Percentiles rank a stretch among this genome's conserved stretches.
Evolutionary conservation across 2,888 invertebrate genomes (phyloP).

Genomic region (Ormia ochracea): DNA sequence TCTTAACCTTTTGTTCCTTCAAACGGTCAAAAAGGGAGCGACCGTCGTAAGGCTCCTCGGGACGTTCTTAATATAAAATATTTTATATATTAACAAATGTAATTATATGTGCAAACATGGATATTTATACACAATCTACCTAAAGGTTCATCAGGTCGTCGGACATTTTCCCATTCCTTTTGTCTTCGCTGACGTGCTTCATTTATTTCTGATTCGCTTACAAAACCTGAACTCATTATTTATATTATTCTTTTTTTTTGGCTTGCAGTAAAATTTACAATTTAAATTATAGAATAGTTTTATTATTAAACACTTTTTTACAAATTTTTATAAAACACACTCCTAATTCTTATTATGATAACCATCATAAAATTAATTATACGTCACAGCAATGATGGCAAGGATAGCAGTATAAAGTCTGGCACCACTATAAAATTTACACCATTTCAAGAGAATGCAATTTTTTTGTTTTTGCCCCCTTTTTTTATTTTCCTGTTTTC

Average conservation of each 20-base stretch:
- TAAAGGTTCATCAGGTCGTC: constrained; percentile 91
- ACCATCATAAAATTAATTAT: too few relatives aligned
- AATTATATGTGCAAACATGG: not conserved
- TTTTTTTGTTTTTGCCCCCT: too few relatives aligned
- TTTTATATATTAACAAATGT: constrained; percentile 45
- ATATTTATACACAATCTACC: constrained; percentile 79
- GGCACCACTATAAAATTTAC: too few relatives aligned
- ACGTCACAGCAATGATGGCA: too few relatives aligned
- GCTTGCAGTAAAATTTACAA: not conserved
- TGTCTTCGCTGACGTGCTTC: constrained; percentile 89
- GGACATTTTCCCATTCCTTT: constrained; percentile 97
- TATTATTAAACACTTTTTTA: not conserved
- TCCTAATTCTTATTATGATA: constrained; percentile 29
- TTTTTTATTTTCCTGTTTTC: too few relatives aligned
- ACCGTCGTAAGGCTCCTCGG: constrained; percentile 89
- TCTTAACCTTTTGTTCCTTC: constrained; percentile 93
- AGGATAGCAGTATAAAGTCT: too few relatives aligned
- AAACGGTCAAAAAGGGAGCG: constrained; percentile 94
- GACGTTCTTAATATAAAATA: constrained; percentile 82
- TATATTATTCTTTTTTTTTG: not conserved
- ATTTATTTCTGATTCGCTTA: constrained; percentile 90
- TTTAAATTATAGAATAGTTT: too few relatives aligned
- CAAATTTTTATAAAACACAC: constrained; percentile 1
- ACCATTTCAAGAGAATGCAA: too few relatives aligned
- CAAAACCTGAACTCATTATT: constrained; percentile 93